phyloP scores from a whole-genome alignment of 2,113 vertebrate species.

The Nothocercus nigrocapillus region DNA sequence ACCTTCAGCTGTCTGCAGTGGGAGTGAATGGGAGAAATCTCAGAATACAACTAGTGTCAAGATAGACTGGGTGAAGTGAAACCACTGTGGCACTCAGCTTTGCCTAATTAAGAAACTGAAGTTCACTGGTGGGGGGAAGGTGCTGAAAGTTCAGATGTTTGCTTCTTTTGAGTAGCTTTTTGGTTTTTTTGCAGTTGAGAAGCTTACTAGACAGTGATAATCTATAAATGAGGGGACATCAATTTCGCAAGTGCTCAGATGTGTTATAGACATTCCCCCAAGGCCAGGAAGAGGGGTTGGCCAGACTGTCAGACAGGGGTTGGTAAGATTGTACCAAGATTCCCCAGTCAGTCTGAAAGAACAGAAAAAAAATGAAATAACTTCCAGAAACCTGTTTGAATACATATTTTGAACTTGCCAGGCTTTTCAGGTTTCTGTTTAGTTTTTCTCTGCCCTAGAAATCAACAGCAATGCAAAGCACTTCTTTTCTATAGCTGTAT shows the following conservation, averaged over 20 bases:
- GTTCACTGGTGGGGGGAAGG: not conserved
- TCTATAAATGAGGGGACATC: not conserved
- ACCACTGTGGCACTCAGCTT: not conserved
- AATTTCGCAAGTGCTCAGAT: not conserved
- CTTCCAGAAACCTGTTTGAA: not conserved
- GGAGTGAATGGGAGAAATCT: not conserved
- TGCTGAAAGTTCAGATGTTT: not conserved
- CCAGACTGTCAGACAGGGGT: not conserved
- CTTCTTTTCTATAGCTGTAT: not conserved
- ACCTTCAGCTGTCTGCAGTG: not conserved
- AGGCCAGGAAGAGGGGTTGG: not conserved
- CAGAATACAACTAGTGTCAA: not conserved
- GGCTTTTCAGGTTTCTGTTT: not conserved
- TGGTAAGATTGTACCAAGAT: not conserved
- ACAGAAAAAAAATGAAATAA: not conserved
- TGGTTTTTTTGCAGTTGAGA: not conserved
- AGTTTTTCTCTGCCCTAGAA: not conserved
- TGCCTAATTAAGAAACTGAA: not conserved
- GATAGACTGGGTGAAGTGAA: not conserved
- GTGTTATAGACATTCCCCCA: not conserved
- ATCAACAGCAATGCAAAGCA: not conserved
- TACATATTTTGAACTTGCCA: not conserved
- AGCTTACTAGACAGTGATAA: not conserved
- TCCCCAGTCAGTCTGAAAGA: not conserved
- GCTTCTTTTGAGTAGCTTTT: not conserved